Percentiles rank a stretch among this genome's conserved stretches.
These are phyloP conservation scores for Polyploca ridens DNA, from an alignment of 2,888 invertebrate genomes.

Conservation along the genomic window DNA sequence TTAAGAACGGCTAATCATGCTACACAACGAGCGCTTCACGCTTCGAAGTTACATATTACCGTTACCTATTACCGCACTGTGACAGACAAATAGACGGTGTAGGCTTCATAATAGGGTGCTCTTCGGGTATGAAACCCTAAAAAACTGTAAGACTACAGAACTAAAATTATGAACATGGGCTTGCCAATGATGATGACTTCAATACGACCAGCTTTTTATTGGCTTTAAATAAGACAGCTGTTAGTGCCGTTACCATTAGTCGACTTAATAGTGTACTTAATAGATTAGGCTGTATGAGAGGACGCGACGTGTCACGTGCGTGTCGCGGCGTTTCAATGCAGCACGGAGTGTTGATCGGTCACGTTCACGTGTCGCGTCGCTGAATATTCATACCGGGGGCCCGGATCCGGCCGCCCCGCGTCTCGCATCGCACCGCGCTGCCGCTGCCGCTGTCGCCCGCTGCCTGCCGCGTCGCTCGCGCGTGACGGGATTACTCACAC, in stretches of 20 bases:
- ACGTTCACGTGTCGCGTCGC: not conserved
- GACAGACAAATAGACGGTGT: too few relatives aligned
- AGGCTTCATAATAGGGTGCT: too few relatives aligned
- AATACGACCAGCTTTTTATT: not conserved
- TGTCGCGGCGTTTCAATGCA: not conserved
- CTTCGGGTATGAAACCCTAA: not conserved
- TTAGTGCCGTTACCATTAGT: not conserved
- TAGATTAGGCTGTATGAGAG: not conserved
- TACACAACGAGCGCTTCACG: too few relatives aligned
- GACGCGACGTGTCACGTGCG: not conserved
- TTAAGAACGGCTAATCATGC: too few relatives aligned
- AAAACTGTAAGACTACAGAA: not conserved
- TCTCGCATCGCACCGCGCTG: too few relatives aligned
- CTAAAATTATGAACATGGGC: not conserved
- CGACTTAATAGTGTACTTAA: not conserved
- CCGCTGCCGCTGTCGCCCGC: too few relatives aligned
- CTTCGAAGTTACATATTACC: too few relatives aligned
- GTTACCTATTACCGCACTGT: too few relatives aligned
- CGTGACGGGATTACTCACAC: conserved; percentile 8
- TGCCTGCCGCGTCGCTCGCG: not conserved
- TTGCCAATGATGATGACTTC: not conserved
- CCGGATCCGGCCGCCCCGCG: too few relatives aligned
- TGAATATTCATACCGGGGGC: conserved; percentile 2
- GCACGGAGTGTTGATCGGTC: not conserved
- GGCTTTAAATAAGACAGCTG: not conserved